Conservation (phyloP, 2,797 vertebrate species). For the Notamacropus eugenii region DNA sequence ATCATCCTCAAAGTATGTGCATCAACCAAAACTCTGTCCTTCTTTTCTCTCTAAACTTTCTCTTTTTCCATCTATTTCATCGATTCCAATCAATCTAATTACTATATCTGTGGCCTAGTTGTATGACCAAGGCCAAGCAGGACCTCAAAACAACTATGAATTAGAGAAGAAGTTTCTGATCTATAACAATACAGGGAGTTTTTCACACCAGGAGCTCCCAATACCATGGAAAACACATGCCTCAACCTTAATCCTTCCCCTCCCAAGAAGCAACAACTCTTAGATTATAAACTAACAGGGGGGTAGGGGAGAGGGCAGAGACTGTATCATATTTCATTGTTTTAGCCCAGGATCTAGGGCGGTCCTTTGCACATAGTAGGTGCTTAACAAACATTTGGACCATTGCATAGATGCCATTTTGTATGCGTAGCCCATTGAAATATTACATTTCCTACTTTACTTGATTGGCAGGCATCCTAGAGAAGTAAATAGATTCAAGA, state of each 20-base stretch:
- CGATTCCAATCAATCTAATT: background rate
- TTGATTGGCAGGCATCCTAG: background rate
- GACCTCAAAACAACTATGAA: background rate
- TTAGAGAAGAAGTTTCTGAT: background rate
- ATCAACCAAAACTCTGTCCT: background rate
- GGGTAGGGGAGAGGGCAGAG: background rate
- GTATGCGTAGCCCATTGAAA: background rate
- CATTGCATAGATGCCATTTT: background rate
- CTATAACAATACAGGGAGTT: background rate
- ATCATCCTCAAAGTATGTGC: background rate
- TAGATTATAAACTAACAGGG: background rate
- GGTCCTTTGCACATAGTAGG: background rate
- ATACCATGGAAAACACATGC: background rate
- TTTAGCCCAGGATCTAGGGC: background rate
- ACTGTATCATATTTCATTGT: background rate
- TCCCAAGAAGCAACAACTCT: background rate
- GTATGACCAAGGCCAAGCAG: background rate
- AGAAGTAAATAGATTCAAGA: background rate
- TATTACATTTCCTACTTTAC: too few species aligned
- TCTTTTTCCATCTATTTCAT: background rate
- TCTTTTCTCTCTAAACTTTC: background rate
- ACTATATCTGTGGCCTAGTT: background rate
- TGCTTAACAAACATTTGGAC: slow-evolving; percentile 8
- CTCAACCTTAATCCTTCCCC: background rate
- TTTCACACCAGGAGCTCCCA: background rate